Evolutionary conservation across 2,113 vertebrate genomes (phyloP).

Genomic region (Ochotona curzoniae): DNA sequence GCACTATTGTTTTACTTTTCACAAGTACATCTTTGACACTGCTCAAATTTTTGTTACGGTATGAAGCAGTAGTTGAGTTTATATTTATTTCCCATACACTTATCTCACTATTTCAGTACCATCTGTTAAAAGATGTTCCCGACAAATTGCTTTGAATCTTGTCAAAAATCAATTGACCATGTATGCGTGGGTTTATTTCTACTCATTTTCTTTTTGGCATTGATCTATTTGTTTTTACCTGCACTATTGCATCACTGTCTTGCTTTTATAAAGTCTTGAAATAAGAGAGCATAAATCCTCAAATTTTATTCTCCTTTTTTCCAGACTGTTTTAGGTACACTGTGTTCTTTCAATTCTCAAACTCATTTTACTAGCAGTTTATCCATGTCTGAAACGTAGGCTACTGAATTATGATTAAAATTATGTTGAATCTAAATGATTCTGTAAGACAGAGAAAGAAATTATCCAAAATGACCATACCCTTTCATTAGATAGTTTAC

Average conservation of each 20-base stretch:
- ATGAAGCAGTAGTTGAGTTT: background rate
- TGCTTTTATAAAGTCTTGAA: background rate
- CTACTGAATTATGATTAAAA: background rate
- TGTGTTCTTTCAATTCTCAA: background rate
- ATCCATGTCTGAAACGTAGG: background rate
- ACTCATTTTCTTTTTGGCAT: background rate
- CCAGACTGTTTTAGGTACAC: background rate
- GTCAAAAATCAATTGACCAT: background rate
- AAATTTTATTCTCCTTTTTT: background rate
- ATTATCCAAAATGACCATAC: background rate
- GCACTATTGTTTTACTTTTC: background rate
- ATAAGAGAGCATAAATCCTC: background rate
- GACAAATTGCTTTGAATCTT: slow-evolving; percentile 16
- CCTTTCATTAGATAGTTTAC: background rate
- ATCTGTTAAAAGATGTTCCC: background rate
- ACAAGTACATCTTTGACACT: background rate
- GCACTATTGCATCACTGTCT: background rate
- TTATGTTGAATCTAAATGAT: background rate
- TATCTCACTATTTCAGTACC: slow-evolving; percentile 11
- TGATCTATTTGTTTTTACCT: slow-evolving; percentile 19
- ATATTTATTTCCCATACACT: background rate
- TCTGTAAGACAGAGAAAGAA: background rate
- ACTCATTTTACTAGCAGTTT: background rate
- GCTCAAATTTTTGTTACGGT: slow-evolving; percentile 3
- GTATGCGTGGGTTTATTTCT: background rate